Conservation (phyloP, 2,113 vertebrate species). For the Apodemus speciosus region DNA sequence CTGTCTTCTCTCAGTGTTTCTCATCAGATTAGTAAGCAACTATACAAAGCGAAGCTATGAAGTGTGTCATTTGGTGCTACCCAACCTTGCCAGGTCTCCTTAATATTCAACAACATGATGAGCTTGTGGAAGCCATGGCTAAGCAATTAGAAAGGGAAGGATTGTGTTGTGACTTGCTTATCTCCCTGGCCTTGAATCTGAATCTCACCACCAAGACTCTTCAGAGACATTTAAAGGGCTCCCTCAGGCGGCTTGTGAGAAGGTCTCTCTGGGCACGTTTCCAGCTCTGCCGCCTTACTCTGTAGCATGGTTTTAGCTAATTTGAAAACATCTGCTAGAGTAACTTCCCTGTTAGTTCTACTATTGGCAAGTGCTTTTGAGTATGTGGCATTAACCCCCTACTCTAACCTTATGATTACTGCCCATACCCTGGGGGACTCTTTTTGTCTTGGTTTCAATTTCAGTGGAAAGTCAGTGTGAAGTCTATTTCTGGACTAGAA, state of each 20-base stretch:
- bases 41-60: not conserved
- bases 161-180: not conserved
- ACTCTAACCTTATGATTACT: slow-evolving; percentile 60
- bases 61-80: not conserved
- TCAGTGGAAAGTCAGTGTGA: slow-evolving; percentile 53
- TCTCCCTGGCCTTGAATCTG: slow-evolving; percentile 16
- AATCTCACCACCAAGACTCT: slow-evolving; percentile 11
- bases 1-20: not conserved
- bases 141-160: slow-evolving; percentile 7
- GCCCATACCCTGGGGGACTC: slow-evolving; percentile 52
- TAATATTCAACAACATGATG: not conserved
- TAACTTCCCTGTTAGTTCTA: slow-evolving; percentile 75
- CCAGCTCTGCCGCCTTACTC: slow-evolving; percentile 77
- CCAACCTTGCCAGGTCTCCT: not conserved
- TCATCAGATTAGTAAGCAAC: slow-evolving; percentile 22
- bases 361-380: slow-evolving; percentile 60
- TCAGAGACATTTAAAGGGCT: slow-evolving; percentile 73
- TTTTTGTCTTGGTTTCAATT: slow-evolving; percentile 65
- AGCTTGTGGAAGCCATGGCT: not conserved
- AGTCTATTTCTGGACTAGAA: slow-evolving; percentile 63
- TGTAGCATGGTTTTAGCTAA: slow-evolving; percentile 77
- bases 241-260: slow-evolving; percentile 72
- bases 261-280: slow-evolving; percentile 76
- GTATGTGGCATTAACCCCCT: slow-evolving; percentile 66
- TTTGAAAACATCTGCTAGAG: slow-evolving; percentile 83